Base-by-base conservation (phyloP, 2,797 vertebrate genomes). In the Arremon aurantiirostris region DNA sequence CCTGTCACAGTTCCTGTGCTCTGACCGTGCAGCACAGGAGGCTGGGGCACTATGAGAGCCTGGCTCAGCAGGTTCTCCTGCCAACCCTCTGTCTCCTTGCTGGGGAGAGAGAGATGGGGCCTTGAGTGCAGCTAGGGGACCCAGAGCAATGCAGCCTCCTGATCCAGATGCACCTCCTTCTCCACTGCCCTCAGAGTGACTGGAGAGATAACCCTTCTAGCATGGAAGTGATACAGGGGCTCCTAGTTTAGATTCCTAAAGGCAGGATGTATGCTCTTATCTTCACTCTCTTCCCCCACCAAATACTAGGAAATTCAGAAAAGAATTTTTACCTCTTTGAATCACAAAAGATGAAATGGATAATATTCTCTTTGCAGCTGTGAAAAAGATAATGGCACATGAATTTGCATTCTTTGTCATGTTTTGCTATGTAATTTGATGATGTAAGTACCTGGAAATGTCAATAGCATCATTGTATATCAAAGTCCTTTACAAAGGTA, bases 351-450 rank as follows among this genome's bases (percentile, higher is more conserved):
- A 93, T 98, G 98, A 95, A 99, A 99, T 1, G 98, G 98, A 94
- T 99, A 98, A 46, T 99, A 98, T 97, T 99, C 98, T 98, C 97
- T 97, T 97, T 66, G 98, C 98, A 86, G 99, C 97, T 98, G 98
- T 50, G 17, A 63, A 81, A 63, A 90, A 94, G 82, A 82, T 20
- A 46, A 44, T 68, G 22, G 77, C 37, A 32, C n/a, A 23, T 73
- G 46, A 50, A 56, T 49, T 28, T 55, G 8, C 6, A 27, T 77
- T 41, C 55, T 56, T 77, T 73, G 22, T 35, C 44, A 69, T 6
- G 2, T 73, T 91, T 56, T 73, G 3, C 56, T 64, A 46, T 65
- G 41, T 65, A 78, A 69, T 86, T 70, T 81, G 35, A 15, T 55
- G 22, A 71, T 68, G 13, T 28, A 53, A 41, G 22, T 81, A 77